Base-by-base conservation (phyloP, 1,140 invertebrate genomes). In the Anastrepha ludens region DNA sequence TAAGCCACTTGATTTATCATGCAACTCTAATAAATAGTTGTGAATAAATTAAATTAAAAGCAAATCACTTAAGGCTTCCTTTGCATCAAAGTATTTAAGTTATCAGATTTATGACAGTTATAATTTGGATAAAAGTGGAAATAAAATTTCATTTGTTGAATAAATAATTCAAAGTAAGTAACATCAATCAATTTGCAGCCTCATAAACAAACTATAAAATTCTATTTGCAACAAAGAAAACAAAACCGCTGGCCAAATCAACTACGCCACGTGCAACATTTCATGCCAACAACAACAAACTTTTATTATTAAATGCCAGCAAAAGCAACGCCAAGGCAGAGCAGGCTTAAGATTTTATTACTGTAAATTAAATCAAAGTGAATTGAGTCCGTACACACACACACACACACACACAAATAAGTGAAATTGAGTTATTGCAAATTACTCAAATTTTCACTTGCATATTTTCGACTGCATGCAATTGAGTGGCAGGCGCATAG, bases 401-500 rank as follows among this genome's bases (percentile, higher is more conserved):
- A 50, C 17, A 3, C 9, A 20, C 7, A 81, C 17, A 20, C 64
- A 8, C 11, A 39, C 41, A 2, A 6, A 7, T 50, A 55, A 15
- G 41, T 78, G 41, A 50, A 55, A 81, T 81, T 81, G 74, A 81
- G 74, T 81, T 81, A 81, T 81, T 81, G 74, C 47, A 15, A 81
- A 81, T 81, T 81, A 81, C 47, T 81, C 74, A 81, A 81, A 81
- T 81, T 81, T 81, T 81, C 74, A 55, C 47, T 81, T 81, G 74
- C 74, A 74, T 74, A 74, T 74, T 74, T 74, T 44, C 70, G 44
- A 74, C 44, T 74, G 17, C 41, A 81, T 81, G n/a, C 7, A 81
- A 81, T 55, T 81, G 44, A 81, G 74, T 81, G 74, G 74, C 74
- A 81, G 17, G 8, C 74, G 15, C 47, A 55, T 20, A 81, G 15